Base-by-base conservation (phyloP, 2,113 vertebrate genomes). In the Mormoops blainvillei region DNA sequence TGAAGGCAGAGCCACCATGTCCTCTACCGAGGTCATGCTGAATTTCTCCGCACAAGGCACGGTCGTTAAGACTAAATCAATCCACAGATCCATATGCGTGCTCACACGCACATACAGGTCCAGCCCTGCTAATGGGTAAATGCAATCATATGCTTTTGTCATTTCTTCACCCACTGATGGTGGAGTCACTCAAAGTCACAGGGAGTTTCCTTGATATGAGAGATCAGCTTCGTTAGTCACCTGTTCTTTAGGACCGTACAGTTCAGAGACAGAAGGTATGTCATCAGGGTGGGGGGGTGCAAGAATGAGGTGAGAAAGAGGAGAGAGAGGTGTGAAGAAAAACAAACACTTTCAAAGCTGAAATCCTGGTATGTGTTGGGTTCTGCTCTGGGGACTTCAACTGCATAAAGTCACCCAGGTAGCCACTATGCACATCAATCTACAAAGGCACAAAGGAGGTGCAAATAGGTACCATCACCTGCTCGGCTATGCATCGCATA, bases 1-100 rank as follows among this genome's bases (percentile, higher is more conserved):
- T 41, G 0, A 19, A 22, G 41, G 28, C 3, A 52, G 58, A 80
- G 13, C 7, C 0, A 38, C 20, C 0, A 7, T 11, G 20, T 48
- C 7, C 28, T 83, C 65, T 31, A 18, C 43, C 28, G 56, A 78
- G 36, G 20, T 81, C 14, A 54, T 1, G 5, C 36, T 73, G 9
- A 14, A 3, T 20, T 90, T 76, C 67, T 93, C 20, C 33, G 54
- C 12, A 13, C 1, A 38, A 24, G 18, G 24, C 4, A 38, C 18
- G 5, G 19, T 36, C 28, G 76, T 65, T 22, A 71, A 84, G 65
- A 33, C 33, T 20, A 70, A 54, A 16, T 7, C 36, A 48, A 16
- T 10, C 36, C 19, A 15, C 1, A 20, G 36, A 24, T 2, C 7
- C 52, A 26, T 13, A 87, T 5, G 26, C 1, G 16, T 0, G 24